Conservation (phyloP, 2,888 invertebrate genomes). For the Mechanitis mazaeus region DNA sequence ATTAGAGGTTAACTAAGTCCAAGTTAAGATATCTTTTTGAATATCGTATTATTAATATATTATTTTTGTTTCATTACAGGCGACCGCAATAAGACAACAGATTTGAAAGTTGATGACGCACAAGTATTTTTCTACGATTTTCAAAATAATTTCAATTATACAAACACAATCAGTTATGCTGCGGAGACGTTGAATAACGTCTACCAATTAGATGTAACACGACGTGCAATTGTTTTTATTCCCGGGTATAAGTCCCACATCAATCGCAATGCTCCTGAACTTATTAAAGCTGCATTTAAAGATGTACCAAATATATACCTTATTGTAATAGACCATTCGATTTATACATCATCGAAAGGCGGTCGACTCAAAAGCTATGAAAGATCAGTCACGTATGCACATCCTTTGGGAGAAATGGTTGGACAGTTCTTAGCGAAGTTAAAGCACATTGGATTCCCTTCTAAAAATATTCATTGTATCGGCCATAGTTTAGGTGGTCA, state of each 20-base stretch:
- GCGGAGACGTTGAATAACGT: constrained; percentile 44
- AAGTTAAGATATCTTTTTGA: too few relatives aligned
- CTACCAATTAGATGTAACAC: constrained; percentile 56
- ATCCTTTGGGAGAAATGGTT: constrained; percentile 54
- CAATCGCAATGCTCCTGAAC: constrained; percentile 52
- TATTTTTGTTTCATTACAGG: constrained; percentile 44
- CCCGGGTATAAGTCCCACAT: constrained; percentile 68
- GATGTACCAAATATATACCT: constrained; percentile 56
- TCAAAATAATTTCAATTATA: constrained; percentile 56
- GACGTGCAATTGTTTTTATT: constrained; percentile 60
- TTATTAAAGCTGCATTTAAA: constrained; percentile 56
- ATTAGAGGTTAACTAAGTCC: too few relatives aligned
- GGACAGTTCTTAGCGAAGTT: constrained; percentile 54
- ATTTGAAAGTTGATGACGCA: constrained; percentile 51
- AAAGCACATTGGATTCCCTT: constrained; percentile 47
- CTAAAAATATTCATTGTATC: constrained; percentile 57
- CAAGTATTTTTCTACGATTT: constrained; percentile 66
- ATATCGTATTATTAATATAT: not conserved
- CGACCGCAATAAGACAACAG: constrained; percentile 52
- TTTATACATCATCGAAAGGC: constrained; percentile 55
- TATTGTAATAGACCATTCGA: constrained; percentile 62
- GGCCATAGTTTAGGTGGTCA: constrained; percentile 67
- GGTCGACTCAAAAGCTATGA: constrained; percentile 61
- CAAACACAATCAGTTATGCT: constrained; percentile 49
- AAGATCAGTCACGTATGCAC: constrained; percentile 52